Evolutionary conservation across 2,888 invertebrate genomes (phyloP).

Genomic region (Pammene aurita): DNA sequence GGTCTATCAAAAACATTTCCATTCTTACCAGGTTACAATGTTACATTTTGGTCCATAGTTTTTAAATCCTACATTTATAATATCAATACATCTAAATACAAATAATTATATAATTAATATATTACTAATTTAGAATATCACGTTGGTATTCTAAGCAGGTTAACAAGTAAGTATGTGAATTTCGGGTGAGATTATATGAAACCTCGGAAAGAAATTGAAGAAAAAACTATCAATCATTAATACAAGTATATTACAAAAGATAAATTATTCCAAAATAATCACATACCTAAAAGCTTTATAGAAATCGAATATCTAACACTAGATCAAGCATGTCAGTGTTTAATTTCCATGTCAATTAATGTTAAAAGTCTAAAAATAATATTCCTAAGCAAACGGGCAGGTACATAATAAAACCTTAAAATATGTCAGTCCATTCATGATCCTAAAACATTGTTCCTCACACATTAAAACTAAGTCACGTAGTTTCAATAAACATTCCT

Average conservation of each 20-base stretch:
- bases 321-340: constrained; percentile 47
- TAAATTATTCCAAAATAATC: constrained; percentile 43
- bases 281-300: constrained; percentile 41
- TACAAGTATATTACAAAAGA: constrained; percentile 45
- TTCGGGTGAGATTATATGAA: constrained; percentile 53
- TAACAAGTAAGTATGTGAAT: constrained; percentile 37
- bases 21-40: constrained; percentile 44
- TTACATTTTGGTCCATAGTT: constrained; percentile 37
- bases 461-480: constrained; percentile 32
- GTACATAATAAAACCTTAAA: constrained; percentile 66
- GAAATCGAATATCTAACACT: constrained; percentile 41
- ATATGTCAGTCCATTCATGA: constrained; percentile 61
- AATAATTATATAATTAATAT: constrained; percentile 39
- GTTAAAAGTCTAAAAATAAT: constrained; percentile 62
- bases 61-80: constrained; percentile 26
- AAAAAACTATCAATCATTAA: constrained; percentile 45
- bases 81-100: constrained; percentile 35
- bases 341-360: constrained; percentile 56
- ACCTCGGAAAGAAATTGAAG: constrained; percentile 51
- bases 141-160: constrained; percentile 34
- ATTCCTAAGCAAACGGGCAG: constrained; percentile 62
- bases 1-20: constrained; percentile 63
- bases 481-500: constrained; percentile 18
- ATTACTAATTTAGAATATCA: constrained; percentile 42
- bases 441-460: constrained; percentile 40